Evolutionary conservation across 2,888 invertebrate species (phyloP), one percentile per base, ranked within the genome.

Genomic region (Maniola hyperantus): DNA sequence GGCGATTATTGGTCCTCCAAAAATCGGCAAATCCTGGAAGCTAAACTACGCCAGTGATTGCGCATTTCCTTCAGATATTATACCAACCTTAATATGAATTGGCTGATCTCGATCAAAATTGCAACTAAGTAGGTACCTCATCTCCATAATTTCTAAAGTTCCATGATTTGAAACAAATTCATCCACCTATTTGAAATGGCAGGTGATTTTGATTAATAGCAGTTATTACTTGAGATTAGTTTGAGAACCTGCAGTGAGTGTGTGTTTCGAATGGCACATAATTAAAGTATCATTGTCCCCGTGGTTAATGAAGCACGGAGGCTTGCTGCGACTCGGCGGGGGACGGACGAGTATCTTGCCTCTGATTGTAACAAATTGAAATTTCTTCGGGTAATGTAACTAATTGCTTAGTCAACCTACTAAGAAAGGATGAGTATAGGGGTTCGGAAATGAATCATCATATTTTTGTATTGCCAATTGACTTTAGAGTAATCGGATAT

Each of bases 251-350:
- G 74, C 76, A 77, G 79, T 76, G 73, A 79, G 79, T 75, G 88
- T 79, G 84, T 90, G 89, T 87, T 82, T 88, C 87, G 84, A 91
- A 92, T 89, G 86, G 85, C 77, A 83, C 80, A 79, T 89, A 89
- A 92, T 91, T 90, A 91, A 83, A 85, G 84, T 86, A 88, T 89
- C 85, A 88, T 90, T 90, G 89, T 89, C 86, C 81, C 83, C 74
- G 80, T 73, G 86, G 77, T 79, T 82, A 88, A 88, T 88, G 89
- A 80, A 79, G 79, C 84, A 82, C 73, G 77, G 73, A 76, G 78
- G 76, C 78, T 78, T 74, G 80, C 79, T 76, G 78, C 72, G 79
- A 72, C 78, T 73, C 77, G 74, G 72, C 73, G 78, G 81, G 78
- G 75, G 78, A 72, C 76, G 72, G 76, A 75, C 81, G 71, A 76